Percentiles rank a stretch among this genome's conserved stretches.
Conservation (phyloP, 2,888 invertebrate genomes). For the Xylophagus ater region DNA sequence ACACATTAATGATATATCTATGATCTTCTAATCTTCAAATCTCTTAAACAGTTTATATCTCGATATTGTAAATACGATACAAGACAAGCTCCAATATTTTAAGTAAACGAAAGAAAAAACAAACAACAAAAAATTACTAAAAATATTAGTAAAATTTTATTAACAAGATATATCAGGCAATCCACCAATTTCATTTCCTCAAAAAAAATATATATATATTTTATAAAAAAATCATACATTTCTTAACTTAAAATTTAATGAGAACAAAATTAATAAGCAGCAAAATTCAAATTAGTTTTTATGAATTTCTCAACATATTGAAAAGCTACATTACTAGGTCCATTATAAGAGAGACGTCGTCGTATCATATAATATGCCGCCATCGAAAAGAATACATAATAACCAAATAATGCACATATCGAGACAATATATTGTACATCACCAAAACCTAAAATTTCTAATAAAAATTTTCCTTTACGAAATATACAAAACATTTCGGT, state of each 20-base stretch:
- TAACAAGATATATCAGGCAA: too few relatives aligned
- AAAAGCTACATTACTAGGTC: slow-evolving; percentile 54
- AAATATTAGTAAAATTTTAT: too few relatives aligned
- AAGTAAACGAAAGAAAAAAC: too few relatives aligned
- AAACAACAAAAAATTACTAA: too few relatives aligned
- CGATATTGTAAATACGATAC: too few relatives aligned
- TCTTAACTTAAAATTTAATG: not conserved
- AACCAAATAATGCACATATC: slow-evolving; percentile 53
- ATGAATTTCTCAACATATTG: slow-evolving; percentile 59
- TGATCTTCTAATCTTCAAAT: too few relatives aligned
- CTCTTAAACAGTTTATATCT: too few relatives aligned
- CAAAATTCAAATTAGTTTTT: slow-evolving; percentile 49
- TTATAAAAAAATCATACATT: slow-evolving; percentile 2
- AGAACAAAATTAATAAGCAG: slow-evolving; percentile 37
- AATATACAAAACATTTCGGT: slow-evolving; percentile 64
- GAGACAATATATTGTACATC: slow-evolving; percentile 57
- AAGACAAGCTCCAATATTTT: too few relatives aligned
- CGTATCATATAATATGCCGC: slow-evolving; percentile 60
- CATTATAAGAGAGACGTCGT: slow-evolving; percentile 58
- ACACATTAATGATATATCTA: too few relatives aligned
- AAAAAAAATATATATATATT: too few relatives aligned
- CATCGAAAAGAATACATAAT: slow-evolving; percentile 56
- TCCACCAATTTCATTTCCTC: too few relatives aligned
- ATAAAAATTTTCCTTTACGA: slow-evolving; percentile 59
- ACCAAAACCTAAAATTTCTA: slow-evolving; percentile 64